These are phyloP conservation scores for Ophthalmotilapia sp. DNA, from an alignment of 2,113 vertebrate genomes.

Conservation along the genomic window DNA sequence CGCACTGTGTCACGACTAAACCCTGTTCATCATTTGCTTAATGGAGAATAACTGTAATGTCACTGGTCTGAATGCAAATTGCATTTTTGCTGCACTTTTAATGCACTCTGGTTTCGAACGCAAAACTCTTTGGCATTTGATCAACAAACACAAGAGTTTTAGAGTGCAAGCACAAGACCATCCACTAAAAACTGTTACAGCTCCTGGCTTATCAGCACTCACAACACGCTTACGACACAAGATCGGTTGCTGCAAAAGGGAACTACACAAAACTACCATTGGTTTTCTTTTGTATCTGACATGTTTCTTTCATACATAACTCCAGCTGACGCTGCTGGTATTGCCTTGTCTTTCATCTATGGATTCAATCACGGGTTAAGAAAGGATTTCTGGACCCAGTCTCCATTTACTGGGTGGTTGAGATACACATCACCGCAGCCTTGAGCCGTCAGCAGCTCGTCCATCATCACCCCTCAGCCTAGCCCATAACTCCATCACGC, in stretches of 20 bases:
- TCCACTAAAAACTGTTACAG: neutral
- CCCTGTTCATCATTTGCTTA: constrained; percentile 20
- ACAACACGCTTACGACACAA: neutral
- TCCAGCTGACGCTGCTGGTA: neutral
- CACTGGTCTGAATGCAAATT: constrained; percentile 16
- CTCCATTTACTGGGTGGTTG: constrained; percentile 3
- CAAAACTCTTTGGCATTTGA: neutral
- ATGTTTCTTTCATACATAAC: neutral
- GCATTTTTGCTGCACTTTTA: neutral
- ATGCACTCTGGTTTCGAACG: neutral
- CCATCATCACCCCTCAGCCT: constrained; percentile 37
- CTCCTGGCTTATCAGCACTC: neutral
- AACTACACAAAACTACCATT: neutral
- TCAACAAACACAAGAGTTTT: neutral
- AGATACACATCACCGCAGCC: constrained; percentile 32
- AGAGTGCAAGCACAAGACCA: neutral
- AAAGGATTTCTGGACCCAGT: constrained; percentile 3
- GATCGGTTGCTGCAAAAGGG: neutral
- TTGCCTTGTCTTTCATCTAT: neutral
- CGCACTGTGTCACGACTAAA: constrained; percentile 1
- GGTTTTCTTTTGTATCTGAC: neutral
- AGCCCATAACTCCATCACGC: constrained; percentile 44
- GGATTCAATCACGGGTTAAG: neutral
- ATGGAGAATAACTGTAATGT: constrained; percentile 16
- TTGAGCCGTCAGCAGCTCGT: constrained; percentile 40